A percentile compares a stretch with the other conserved stretches of the same genome.
phyloP scores from a whole-genome alignment of 2,113 vertebrate species.

The Oreochromis tanganicae region DNA sequence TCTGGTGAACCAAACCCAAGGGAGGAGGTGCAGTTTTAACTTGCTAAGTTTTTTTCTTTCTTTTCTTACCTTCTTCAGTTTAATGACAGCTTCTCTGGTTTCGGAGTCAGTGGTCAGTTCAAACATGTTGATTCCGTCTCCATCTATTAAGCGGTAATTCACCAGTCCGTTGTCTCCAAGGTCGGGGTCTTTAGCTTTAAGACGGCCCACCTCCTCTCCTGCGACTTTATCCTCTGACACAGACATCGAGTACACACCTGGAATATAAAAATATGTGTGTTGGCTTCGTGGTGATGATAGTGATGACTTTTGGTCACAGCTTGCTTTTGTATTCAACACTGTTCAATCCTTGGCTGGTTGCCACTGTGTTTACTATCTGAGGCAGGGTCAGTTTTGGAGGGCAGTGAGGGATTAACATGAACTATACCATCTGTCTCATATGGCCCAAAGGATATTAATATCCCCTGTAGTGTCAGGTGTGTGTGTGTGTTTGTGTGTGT shows the following conservation, averaged over 20 bases:
- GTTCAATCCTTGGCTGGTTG: background rate
- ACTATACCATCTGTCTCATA: conserved; percentile 51
- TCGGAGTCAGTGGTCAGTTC: conserved; percentile 90
- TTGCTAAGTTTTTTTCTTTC: background rate
- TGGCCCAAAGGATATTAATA: conserved; percentile 49
- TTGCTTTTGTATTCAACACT: background rate
- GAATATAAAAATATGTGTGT: background rate
- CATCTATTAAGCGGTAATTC: conserved; percentile 86
- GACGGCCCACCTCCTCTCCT: conserved; percentile 89
- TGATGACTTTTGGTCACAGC: background rate
- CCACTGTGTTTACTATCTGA: conserved; percentile 43
- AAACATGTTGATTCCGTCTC: conserved; percentile 85
- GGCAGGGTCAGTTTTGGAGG: conserved; percentile 44
- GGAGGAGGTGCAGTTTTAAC: background rate
- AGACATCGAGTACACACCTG: conserved; percentile 94
- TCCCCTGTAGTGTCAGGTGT: conserved; percentile 33
- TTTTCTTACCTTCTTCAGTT: conserved; percentile 87
- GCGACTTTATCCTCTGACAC: conserved; percentile 86
- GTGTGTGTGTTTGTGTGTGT: background rate
- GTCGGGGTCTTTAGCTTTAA: conserved; percentile 95
- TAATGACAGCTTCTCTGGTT: conserved; percentile 92
- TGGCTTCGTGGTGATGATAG: background rate
- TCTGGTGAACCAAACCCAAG: background rate
- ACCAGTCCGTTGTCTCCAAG: conserved; percentile 92
- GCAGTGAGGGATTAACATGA: conserved; percentile 38